phyloP scores from a whole-genome alignment of 2,888 invertebrate species.

The Eupithecia pulchellata region DNA sequence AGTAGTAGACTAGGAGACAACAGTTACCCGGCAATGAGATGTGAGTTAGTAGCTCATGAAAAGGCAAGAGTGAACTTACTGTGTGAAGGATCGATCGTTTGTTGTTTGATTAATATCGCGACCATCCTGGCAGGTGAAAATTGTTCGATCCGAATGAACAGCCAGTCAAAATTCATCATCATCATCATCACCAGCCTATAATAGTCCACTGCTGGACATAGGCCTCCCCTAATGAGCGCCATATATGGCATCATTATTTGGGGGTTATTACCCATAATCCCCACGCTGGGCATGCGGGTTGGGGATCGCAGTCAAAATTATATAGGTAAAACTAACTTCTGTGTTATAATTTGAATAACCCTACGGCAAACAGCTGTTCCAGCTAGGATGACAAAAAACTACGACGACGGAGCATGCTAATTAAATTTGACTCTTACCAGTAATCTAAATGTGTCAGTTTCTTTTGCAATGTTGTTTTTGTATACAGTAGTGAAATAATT shows the following conservation, averaged over 20 bases:
- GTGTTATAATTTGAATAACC: background rate
- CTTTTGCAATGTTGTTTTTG: background rate
- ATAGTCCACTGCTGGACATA: too few relatives aligned
- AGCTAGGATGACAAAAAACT: background rate
- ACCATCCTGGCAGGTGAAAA: background rate
- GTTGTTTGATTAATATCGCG: background rate
- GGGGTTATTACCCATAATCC: too few relatives aligned
- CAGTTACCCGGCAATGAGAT: slow-evolving; percentile 54
- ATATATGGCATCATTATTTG: too few relatives aligned
- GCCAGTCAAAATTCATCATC: too few relatives aligned
- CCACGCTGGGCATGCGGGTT: too few relatives aligned
- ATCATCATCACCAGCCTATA: too few relatives aligned
- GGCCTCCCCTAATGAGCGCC: too few relatives aligned
- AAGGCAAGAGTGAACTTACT: background rate
- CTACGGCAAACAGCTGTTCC: background rate
- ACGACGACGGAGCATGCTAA: background rate
- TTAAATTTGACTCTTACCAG: background rate
- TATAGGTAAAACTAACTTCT: background rate
- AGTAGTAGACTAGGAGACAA: slow-evolving; percentile 61
- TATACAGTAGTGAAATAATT: background rate
- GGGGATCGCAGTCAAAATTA: too few relatives aligned
- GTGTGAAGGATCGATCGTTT: background rate
- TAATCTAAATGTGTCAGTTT: background rate
- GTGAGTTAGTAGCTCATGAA: slow-evolving; percentile 63
- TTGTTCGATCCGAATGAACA: background rate